These are phyloP conservation scores for Zosterops japonicus DNA, from an alignment of 2,113 vertebrate species.

Conservation along the genomic window DNA sequence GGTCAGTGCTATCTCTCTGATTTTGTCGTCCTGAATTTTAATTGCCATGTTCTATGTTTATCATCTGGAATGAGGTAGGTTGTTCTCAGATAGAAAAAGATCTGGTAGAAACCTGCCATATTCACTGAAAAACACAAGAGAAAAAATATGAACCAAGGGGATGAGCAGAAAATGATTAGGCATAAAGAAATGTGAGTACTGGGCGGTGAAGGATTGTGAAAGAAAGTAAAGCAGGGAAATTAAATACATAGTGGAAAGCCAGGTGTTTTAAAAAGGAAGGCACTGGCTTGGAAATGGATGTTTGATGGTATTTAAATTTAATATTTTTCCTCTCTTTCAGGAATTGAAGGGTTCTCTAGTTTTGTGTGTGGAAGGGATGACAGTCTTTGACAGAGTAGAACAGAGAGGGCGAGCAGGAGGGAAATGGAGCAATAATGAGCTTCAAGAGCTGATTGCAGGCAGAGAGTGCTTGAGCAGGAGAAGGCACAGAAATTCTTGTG, in stretches of 20 bases:
- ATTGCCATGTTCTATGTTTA: neutral
- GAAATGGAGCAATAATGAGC: neutral
- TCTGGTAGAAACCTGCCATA: neutral
- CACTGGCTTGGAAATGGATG: neutral
- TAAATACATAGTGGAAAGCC: neutral
- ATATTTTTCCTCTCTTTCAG: neutral
- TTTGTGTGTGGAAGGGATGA: neutral
- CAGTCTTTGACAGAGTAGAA: neutral
- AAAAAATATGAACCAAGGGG: neutral
- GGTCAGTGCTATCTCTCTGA: neutral
- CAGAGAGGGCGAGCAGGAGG: neutral
- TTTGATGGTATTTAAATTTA: neutral
- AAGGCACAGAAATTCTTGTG: neutral
- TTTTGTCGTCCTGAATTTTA: conserved; percentile 8
- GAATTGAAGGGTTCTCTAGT: neutral
- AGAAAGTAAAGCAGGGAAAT: conserved; percentile 12
- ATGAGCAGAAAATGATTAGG: neutral
- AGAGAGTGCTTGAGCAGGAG: neutral
- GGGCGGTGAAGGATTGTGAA: neutral
- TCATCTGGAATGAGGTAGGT: neutral
- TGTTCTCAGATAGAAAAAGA: neutral
- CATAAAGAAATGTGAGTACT: neutral
- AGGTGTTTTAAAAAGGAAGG: neutral
- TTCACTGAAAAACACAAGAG: neutral
- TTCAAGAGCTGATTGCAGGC: neutral